These are phyloP conservation scores for Leptobrachium leishanense DNA, from an alignment of 2,113 vertebrate species.

Conservation along the genomic window DNA sequence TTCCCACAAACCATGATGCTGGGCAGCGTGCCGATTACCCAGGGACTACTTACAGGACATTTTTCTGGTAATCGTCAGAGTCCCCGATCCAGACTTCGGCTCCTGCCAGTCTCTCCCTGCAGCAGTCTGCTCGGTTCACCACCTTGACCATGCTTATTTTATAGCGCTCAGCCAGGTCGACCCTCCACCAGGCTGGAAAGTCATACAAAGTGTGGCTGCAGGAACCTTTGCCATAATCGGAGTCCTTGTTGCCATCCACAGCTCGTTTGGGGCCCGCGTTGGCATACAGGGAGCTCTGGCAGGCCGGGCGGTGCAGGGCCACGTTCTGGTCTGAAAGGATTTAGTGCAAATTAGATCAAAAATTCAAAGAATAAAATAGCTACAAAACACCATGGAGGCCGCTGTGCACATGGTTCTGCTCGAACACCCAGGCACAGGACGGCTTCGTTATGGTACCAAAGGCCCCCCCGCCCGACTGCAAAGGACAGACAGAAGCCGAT, in stretches of 20 bases:
- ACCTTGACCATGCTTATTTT: not conserved
- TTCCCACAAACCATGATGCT: too few species aligned
- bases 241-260: not conserved
- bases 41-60: not conserved
- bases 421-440: too few species aligned
- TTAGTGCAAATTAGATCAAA: too few species aligned
- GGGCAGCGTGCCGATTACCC: too few species aligned
- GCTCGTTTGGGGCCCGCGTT: not conserved
- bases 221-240: not conserved
- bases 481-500: too few species aligned
- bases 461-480: too few species aligned
- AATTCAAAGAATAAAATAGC: too few species aligned
- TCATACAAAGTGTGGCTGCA: not conserved
- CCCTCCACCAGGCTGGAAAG: not conserved
- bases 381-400: too few species aligned
- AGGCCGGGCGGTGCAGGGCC: not conserved
- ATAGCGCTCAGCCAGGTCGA: not conserved
- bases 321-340: not conserved
- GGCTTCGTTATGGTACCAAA: too few species aligned
- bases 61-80: not conserved
- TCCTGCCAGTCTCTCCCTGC: not conserved
- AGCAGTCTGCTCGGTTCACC: not conserved
- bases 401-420: rapidly evolving
- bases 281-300: not conserved
- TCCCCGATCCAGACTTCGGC: not conserved